Evolutionary conservation across 2,888 invertebrate genomes (phyloP).

Genomic region (Perizoma affinitatum): DNA sequence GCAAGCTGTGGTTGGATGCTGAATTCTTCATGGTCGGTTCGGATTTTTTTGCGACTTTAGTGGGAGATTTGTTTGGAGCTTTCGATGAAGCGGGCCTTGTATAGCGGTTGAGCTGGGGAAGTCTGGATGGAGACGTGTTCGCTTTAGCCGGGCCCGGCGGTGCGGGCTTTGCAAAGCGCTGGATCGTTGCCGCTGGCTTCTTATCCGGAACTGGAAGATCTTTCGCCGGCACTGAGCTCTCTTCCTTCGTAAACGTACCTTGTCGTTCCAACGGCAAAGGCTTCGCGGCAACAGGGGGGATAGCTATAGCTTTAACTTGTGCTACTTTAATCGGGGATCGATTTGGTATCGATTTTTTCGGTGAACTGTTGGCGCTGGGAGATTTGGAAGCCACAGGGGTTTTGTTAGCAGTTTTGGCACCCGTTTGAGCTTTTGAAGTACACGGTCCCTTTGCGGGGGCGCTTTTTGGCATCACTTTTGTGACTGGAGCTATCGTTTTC

Average conservation of each 20-base stretch:
- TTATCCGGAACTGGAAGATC: constrained; percentile 67
- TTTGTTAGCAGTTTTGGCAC: constrained; percentile 63
- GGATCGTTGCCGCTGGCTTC: constrained; percentile 43
- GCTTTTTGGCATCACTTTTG: constrained; percentile 51
- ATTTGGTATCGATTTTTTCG: constrained; percentile 64
- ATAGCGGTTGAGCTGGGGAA: constrained; percentile 65
- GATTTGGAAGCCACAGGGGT: constrained; percentile 53
- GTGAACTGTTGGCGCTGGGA: constrained; percentile 63
- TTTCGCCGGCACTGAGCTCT: constrained; percentile 75
- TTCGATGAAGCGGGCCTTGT: constrained; percentile 58
- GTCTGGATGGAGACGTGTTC: constrained; percentile 74
- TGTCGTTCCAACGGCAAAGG: constrained; percentile 89
- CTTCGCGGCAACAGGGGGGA: constrained; percentile 59
- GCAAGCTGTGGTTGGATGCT: constrained; percentile 83
- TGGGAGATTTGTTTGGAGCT: constrained; percentile 50
- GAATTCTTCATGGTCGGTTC: constrained; percentile 76
- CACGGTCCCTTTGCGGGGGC: constrained; percentile 48
- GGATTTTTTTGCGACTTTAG: constrained; percentile 50
- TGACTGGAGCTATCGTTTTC: constrained; percentile 53
- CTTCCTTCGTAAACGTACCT: constrained; percentile 96
- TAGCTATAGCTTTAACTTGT: constrained; percentile 53
- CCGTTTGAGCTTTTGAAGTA: constrained; percentile 56
- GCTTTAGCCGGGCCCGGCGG: constrained; percentile 61
- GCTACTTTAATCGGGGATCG: constrained; percentile 61
- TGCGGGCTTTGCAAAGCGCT: constrained; percentile 53